phyloP scores from a whole-genome alignment of 1,140 invertebrate genomes.

The Lamellibrachia luymesi region DNA sequence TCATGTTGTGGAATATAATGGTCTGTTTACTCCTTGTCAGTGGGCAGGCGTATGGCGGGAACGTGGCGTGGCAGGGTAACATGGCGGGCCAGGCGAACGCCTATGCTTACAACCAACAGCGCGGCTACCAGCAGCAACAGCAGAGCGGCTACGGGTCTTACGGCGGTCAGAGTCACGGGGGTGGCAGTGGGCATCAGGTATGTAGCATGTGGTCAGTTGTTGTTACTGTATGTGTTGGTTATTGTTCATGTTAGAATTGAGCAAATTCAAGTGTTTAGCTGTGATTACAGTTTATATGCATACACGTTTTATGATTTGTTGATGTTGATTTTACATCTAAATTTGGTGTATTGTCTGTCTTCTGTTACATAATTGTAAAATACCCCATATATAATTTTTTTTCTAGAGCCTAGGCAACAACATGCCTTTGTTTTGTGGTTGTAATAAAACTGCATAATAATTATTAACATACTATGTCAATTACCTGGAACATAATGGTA shows the following conservation, averaged over 20 bases:
- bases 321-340: not conserved
- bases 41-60: not conserved
- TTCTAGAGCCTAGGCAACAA: not conserved
- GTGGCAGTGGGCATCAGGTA: not conserved
- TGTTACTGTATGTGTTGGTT: not conserved
- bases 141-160: not conserved
- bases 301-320: not conserved
- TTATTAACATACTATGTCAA: not conserved
- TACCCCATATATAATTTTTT: not conserved
- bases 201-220: not conserved
- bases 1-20: not conserved
- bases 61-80: constrained; percentile 8
- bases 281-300: no score
- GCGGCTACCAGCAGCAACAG: constrained; percentile 14
- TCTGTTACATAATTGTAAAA: not conserved
- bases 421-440: not conserved
- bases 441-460: not conserved
- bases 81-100: not conserved
- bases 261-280: no score
- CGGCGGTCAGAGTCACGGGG: not conserved
- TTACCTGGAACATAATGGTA: not conserved
- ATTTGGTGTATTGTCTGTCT: not conserved
- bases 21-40: not conserved
- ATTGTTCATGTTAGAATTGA: no score
- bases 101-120: constrained; percentile 10